Evolutionary conservation across 2,888 invertebrate species (phyloP).

Genomic region (Ormyrus rosae): DNA sequence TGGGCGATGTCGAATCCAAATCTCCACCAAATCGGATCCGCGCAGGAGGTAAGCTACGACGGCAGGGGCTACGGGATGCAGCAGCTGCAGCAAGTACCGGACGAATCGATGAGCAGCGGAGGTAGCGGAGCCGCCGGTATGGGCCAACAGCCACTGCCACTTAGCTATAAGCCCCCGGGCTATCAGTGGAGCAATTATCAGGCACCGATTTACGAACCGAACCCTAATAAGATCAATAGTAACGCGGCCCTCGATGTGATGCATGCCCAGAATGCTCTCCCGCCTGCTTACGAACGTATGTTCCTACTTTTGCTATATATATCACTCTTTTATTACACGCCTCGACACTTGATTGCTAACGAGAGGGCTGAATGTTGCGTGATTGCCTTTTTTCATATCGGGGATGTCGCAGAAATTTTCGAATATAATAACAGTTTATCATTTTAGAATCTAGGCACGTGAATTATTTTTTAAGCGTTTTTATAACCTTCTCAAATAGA

Average conservation of each 20-base stretch:
- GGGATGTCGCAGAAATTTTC: too few species aligned
- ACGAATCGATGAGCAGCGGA: slow-evolving; percentile 23
- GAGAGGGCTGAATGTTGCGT: too few species aligned
- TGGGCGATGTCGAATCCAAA: slow-evolving; percentile 34
- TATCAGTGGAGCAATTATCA: slow-evolving; percentile 48
- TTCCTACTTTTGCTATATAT: neutral
- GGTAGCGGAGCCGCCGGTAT: neutral
- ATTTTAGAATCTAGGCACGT: too few species aligned
- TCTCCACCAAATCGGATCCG: neutral
- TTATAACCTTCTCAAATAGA: too few species aligned
- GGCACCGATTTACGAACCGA: slow-evolving; percentile 36
- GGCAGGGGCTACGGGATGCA: slow-evolving; percentile 13
- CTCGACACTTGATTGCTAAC: too few species aligned
- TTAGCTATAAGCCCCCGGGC: slow-evolving; percentile 40
- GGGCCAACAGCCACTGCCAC: slow-evolving; percentile 22
- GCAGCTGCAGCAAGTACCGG: slow-evolving; percentile 75
- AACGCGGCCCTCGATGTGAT: slow-evolving; percentile 45
- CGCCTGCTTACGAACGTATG: slow-evolving; percentile 52
- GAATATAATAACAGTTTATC: too few species aligned
- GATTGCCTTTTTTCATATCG: too few species aligned
- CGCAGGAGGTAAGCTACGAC: slow-evolving; percentile 20
- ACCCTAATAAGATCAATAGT: slow-evolving; percentile 36
- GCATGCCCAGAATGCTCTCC: slow-evolving; percentile 49
- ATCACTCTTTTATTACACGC: neutral
- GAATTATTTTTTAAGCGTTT: too few species aligned